A percentile compares a stretch with the other conserved stretches of the same genome.
phyloP scores from a whole-genome alignment of 2,888 invertebrate genomes.

The Ornithoptera alexandrae region DNA sequence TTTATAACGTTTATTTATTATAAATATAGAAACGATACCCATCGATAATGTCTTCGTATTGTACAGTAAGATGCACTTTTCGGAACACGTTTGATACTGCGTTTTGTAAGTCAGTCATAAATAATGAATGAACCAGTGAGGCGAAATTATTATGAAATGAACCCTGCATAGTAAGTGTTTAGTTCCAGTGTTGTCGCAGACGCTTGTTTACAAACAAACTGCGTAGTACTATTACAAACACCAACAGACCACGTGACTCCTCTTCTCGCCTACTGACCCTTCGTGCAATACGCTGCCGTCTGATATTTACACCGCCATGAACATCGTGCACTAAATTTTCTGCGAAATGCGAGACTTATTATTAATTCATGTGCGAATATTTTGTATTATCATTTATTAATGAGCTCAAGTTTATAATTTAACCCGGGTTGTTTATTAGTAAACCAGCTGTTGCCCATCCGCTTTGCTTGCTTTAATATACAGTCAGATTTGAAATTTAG shows the following conservation, averaged over 20 bases:
- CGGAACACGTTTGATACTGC: not conserved
- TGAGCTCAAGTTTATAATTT: too few relatives aligned
- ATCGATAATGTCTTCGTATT: not conserved
- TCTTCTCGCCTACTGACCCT: constrained; percentile 16
- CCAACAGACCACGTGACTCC: constrained; percentile 13
- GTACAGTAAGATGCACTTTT: not conserved
- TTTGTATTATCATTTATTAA: not conserved
- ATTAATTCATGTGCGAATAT: not conserved
- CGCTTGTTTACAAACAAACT: constrained; percentile 10
- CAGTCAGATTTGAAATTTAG: too few relatives aligned
- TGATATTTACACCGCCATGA: not conserved
- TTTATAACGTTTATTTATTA: not conserved
- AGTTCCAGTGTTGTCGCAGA: constrained; percentile 1
- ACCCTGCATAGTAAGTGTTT: constrained; percentile 17
- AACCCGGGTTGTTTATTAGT: too few relatives aligned
- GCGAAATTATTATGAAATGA: constrained; percentile 5
- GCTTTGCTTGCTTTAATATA: too few relatives aligned
- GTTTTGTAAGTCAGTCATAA: constrained; percentile 2
- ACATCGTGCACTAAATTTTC: not conserved
- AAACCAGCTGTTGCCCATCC: too few relatives aligned
- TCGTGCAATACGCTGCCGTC: constrained; percentile 4
- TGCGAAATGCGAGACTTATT: not conserved
- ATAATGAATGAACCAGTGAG: constrained; percentile 15
- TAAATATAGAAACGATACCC: not conserved
- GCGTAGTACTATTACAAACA: constrained; percentile 19